Evolutionary conservation across 2,888 invertebrate species (phyloP), one percentile per base, ranked within the genome.

Genomic region (Cloeon dipterum): DNA sequence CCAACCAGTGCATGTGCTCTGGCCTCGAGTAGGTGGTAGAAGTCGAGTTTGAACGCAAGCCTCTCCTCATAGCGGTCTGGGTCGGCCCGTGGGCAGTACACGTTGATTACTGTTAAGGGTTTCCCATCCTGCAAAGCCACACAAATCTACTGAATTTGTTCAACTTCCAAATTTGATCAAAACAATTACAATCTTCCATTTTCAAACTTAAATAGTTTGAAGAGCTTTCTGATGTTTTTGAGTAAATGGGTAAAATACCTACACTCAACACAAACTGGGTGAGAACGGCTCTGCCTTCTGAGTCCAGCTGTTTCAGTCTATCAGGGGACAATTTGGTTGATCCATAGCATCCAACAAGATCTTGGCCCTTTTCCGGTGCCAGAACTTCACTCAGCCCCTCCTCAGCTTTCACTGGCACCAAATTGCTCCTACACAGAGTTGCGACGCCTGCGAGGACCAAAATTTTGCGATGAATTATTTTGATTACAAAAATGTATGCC

Each of bases 31-130:
- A 59, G 43, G 19, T 53, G 44, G 42, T 56, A 57, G 45, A 62
- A 63, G 21, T 49, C 43, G 18, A 59, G 45, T 46, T 63, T 62
- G 44, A 52, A 63, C 7, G 44, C 38, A 21, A 49, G 46, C 29
- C 63, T 46, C 19, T 61, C 60, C 11, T n/a, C n/a, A 14, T 53
- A 52, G 19, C 52, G 52, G 5, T 57, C 58, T 18, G 54, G 54
- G 38, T 59, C 60, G 13, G 54, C 59, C 33, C 61, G 46, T 2
- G 63, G 63, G 43, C 61, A 61, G 46, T 63, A 63, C 10, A 63
- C 57, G 46, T 64, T 64, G 39, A 63, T 56, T 5, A 63, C 42
- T 4, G 43, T 43, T 14, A 51, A 29, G n/a, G 20, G 4, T 8
- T 32, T 18, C 11, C 36, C 14, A 11, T 20, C 13, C 39, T 39